These are phyloP conservation scores for Brachionus rotundiformis DNA, from an alignment of 1,140 invertebrate species.

Conservation along the genomic window DNA sequence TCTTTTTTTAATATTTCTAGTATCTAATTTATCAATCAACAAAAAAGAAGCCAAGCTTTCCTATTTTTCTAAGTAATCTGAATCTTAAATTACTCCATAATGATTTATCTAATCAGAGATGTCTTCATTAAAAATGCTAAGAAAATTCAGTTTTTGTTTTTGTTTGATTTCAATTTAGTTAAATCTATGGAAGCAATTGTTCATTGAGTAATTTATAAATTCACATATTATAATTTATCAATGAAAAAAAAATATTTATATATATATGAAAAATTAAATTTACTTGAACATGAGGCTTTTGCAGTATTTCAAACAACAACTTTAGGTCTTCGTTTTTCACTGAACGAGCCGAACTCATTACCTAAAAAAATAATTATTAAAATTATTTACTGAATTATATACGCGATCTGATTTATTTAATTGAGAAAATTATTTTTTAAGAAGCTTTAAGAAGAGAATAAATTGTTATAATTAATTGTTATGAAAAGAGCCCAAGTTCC, in stretches of 20 bases:
- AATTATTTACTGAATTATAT: neutral
- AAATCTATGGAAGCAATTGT: neutral
- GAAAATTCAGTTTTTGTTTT: constrained; percentile 26
- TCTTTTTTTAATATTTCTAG: neutral
- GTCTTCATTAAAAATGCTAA: constrained; percentile 10
- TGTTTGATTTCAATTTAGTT: neutral
- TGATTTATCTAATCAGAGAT: constrained; percentile 35
- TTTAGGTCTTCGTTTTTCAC: constrained; percentile 35
- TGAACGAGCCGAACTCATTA: constrained; percentile 3
- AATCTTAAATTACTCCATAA: constrained; percentile 8
- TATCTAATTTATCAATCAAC: neutral
- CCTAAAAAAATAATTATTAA: neutral
- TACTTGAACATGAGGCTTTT: constrained; percentile 41
- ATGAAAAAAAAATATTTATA: too few species aligned
- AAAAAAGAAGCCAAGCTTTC: neutral
- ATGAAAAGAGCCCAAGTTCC: too few species aligned
- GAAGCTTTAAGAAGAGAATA: too few species aligned
- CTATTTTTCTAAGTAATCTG: constrained; percentile 3
- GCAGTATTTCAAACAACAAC: neutral
- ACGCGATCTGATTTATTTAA: too few species aligned
- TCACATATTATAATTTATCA: too few species aligned
- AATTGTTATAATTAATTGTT: too few species aligned
- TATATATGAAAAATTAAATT: neutral
- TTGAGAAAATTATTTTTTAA: too few species aligned
- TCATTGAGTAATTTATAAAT: neutral